These are phyloP conservation scores for Amphilophus citrinellus DNA, from an alignment of 2,113 vertebrate genomes.

Conservation along the genomic window DNA sequence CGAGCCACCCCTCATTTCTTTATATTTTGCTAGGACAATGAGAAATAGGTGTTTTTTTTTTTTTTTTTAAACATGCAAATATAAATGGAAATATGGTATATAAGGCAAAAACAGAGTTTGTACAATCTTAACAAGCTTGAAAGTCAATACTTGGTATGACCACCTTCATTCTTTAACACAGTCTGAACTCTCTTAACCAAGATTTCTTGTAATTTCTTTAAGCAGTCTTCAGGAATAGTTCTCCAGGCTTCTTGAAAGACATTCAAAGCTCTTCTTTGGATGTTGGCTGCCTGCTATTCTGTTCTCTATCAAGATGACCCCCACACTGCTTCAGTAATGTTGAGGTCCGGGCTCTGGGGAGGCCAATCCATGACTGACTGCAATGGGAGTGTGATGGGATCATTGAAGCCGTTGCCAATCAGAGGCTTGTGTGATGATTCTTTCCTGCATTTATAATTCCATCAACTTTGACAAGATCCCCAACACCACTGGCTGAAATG, in stretches of 20 bases:
- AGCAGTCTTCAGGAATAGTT: background rate
- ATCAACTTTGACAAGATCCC: background rate
- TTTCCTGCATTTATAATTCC: background rate
- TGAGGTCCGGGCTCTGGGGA: background rate
- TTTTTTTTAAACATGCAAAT: background rate
- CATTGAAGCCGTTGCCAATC: background rate
- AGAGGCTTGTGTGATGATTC: fast-evolving
- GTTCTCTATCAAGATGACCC: too few species aligned
- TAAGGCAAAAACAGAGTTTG: background rate
- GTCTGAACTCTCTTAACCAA: background rate
- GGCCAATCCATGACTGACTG: background rate
- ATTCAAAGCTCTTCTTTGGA: background rate
- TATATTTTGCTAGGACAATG: background rate
- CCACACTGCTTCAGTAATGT: background rate
- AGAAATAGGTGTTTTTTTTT: too few species aligned
- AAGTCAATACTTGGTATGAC: background rate
- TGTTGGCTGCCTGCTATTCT: background rate
- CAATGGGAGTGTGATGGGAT: background rate
- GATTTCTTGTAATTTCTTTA: background rate
- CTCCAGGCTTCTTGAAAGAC: background rate
- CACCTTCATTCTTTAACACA: background rate
- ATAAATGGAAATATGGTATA: background rate
- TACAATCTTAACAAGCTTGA: background rate
- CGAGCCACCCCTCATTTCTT: background rate
- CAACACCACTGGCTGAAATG: background rate